phyloP scores from a whole-genome alignment of 2,113 vertebrate species.

The Psittacus erithacus region DNA sequence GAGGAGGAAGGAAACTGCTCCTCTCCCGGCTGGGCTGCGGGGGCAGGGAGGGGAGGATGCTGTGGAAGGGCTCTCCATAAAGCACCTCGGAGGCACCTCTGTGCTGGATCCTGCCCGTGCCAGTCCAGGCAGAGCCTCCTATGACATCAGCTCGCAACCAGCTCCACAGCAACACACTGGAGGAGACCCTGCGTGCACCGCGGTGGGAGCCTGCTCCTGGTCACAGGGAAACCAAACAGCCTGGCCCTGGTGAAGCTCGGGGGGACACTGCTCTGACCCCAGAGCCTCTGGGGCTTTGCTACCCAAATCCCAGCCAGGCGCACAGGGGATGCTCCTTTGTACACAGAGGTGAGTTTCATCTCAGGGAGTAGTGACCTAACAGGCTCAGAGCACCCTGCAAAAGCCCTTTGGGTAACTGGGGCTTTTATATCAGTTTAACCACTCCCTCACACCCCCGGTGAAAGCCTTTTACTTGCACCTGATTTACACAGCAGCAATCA shows the following conservation, averaged over 20 bases:
- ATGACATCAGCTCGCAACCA: slow-evolving; percentile 45
- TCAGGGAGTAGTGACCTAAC: background rate
- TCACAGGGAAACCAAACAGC: background rate
- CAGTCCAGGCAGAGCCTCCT: background rate
- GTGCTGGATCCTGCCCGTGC: slow-evolving; percentile 31
- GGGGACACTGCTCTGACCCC: background rate
- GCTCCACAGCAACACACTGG: background rate
- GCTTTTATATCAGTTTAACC: background rate
- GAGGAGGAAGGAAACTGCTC: background rate
- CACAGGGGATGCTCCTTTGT: background rate
- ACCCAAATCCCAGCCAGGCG: background rate
- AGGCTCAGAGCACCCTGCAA: background rate
- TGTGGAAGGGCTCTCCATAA: slow-evolving; percentile 10
- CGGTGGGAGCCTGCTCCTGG: fast-evolving
- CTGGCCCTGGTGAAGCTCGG: no score
- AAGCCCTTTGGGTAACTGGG: background rate
- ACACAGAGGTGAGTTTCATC: fast-evolving
- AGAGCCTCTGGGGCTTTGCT: background rate
- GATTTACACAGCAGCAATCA: background rate
- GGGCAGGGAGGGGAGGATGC: slow-evolving; percentile 34
- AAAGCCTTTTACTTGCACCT: background rate
- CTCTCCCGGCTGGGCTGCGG: background rate
- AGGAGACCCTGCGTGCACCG: background rate
- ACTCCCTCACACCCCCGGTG: background rate
- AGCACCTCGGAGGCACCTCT: background rate